Evolutionary conservation across 2,797 vertebrate species (phyloP).

Genomic region (Oryzias dopingdopingensis): DNA sequence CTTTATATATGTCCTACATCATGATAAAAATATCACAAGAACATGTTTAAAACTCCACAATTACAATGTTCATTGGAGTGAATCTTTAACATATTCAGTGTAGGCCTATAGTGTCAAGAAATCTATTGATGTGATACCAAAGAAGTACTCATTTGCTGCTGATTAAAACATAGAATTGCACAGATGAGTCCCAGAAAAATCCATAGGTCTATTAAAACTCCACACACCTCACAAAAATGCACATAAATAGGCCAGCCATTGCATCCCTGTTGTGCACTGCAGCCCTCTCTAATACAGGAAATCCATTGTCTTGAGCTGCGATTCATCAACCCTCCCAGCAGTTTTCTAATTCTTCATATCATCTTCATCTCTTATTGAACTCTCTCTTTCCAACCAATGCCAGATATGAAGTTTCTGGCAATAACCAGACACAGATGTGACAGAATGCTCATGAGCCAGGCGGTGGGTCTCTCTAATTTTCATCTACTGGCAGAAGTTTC

Average conservation of each 20-base stretch:
- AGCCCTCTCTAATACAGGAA: slow-evolving; percentile 19
- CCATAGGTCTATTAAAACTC: slow-evolving; percentile 68
- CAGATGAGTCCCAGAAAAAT: slow-evolving; percentile 54
- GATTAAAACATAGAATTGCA: slow-evolving; percentile 49
- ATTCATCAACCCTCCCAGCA: slow-evolving; percentile 25
- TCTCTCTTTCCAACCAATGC: slow-evolving; percentile 46
- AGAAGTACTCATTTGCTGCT: slow-evolving; percentile 62
- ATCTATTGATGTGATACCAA: slow-evolving; percentile 24
- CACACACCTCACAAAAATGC: slow-evolving; percentile 36
- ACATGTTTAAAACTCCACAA: too few species aligned
- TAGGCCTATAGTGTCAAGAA: too few species aligned
- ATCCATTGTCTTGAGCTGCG: slow-evolving; percentile 21
- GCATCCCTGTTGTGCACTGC: background rate
- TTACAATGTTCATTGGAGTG: too few species aligned
- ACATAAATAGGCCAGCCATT: slow-evolving; percentile 15
- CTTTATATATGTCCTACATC: too few species aligned
- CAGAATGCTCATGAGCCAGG: slow-evolving; percentile 35
- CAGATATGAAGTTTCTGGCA: slow-evolving; percentile 57
- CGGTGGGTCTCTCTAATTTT: slow-evolving; percentile 52
- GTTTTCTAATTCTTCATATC: slow-evolving; percentile 48
- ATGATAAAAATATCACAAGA: too few species aligned
- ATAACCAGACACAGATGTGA: slow-evolving; percentile 67
- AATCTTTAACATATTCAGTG: too few species aligned
- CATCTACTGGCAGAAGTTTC: slow-evolving; percentile 40
- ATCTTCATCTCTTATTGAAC: slow-evolving; percentile 52